Evolutionary conservation across 2,888 invertebrate species (phyloP), one percentile per base, ranked within the genome.

Genomic region (Caenorhabditis becei): DNA sequence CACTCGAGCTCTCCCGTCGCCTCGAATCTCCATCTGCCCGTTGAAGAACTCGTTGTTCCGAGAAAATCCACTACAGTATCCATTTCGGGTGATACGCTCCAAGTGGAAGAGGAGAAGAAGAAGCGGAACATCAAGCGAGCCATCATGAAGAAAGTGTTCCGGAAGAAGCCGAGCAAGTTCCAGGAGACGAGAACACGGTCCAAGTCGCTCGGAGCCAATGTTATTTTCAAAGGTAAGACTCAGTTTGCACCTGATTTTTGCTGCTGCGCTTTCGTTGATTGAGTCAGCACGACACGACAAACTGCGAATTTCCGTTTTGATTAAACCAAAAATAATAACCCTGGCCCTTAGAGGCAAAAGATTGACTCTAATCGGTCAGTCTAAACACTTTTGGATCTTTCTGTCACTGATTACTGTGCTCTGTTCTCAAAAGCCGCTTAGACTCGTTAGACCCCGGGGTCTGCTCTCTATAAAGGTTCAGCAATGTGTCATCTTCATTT

Each of bases 81-180:
- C 49, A 26, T n/a, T 14, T 56, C 53, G 28, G 54, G 67, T 53
- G 77, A 77, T 61, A 59, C 56, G 58, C 47, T 20, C 7, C 41
- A 53, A n/a, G 32, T 11, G 37, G 47, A 54, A 23, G 59, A 63
- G 20, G 37, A 59, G 20, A 44, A 58, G 18, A 78, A 65, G 65
- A 63, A 72, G 47, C 16, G 61, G 11, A 72, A 77, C 20, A 58
- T 70, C 58, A 70, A 51, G 18, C 20, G 70, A 53, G 65, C 51
- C 16, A 65, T 70, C 7, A 63, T 77, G 59, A 77, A 69, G 49
- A 77, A 77, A 24, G 56, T 77, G 28, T 77, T 77, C 44, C 69
- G 58, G 53, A 78, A 78, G 66, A 78, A 78, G 35, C 35, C 44
- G 3, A 47, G 49, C 11, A 62, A 77, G 18, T 10, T 32, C 4